These are phyloP conservation scores for Terebella lapidaria DNA, from an alignment of 2,888 invertebrate species.

Conservation along the genomic window DNA sequence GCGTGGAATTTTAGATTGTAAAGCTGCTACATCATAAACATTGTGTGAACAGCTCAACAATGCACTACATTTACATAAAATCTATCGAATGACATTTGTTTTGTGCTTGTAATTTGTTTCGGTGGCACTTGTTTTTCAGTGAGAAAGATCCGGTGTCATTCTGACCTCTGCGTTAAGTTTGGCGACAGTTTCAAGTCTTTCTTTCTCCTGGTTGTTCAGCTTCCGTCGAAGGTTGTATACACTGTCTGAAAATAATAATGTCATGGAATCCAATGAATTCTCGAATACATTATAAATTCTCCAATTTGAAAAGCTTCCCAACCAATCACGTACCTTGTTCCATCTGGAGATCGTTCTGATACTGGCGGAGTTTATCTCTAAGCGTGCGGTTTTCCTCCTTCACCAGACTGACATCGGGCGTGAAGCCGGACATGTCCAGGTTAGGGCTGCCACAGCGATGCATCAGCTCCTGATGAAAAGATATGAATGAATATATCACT, in stretches of 20 bases:
- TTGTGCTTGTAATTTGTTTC: too few species aligned
- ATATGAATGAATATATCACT: too few species aligned
- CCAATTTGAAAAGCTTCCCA: too few species aligned
- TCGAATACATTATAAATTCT: too few species aligned
- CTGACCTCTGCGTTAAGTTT: conserved; percentile 42
- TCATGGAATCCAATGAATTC: too few species aligned
- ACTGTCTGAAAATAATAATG: conserved; percentile 17
- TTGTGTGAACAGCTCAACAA: neutral
- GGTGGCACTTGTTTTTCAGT: too few species aligned
- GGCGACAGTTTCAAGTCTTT: conserved; percentile 38
- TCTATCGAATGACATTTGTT: too few species aligned
- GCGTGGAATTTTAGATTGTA: neutral
- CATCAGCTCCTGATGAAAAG: neutral
- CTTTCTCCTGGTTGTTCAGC: conserved; percentile 40
- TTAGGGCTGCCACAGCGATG: neutral
- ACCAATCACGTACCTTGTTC: conserved; percentile 17
- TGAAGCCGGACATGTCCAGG: neutral
- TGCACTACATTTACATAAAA: neutral
- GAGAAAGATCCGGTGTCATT: too few species aligned
- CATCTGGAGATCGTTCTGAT: conserved; percentile 13
- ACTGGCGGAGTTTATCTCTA: conserved; percentile 8
- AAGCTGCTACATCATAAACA: neutral
- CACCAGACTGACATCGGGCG: conserved; percentile 1
- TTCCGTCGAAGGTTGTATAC: conserved; percentile 27
- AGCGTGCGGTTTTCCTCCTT: conserved; percentile 10